Percentiles rank a stretch among this genome's conserved stretches.
Conservation (phyloP, 2,888 invertebrate genomes). For the Callimorpha dominula region DNA sequence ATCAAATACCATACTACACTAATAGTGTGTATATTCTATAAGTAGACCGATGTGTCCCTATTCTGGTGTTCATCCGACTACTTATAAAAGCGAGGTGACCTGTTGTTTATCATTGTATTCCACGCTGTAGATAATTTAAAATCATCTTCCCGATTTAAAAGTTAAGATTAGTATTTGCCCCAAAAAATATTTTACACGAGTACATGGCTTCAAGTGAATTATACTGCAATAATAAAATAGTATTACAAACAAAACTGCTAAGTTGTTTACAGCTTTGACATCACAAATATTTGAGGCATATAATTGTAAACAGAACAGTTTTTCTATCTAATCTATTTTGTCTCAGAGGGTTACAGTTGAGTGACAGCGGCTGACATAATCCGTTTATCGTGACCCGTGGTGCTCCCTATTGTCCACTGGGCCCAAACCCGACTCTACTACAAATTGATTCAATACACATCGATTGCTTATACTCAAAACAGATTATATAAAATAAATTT, state of each 20-base stretch:
- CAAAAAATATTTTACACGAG: not conserved
- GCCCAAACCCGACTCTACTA: conserved; percentile 42
- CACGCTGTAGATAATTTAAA: too few relatives aligned
- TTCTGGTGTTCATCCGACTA: too few relatives aligned
- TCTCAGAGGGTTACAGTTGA: conserved; percentile 39
- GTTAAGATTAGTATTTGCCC: too few relatives aligned
- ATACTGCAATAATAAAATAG: not conserved
- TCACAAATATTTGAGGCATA: conserved; percentile 9
- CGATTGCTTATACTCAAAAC: conserved; percentile 50
- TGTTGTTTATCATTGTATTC: too few relatives aligned
- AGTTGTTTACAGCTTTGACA: conserved; percentile 1
- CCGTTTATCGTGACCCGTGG: conserved; percentile 61
- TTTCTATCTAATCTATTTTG: conserved; percentile 46
- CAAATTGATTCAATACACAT: conserved; percentile 60
- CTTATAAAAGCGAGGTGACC: too few relatives aligned
- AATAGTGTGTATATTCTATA: too few relatives aligned
- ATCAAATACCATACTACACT: too few relatives aligned
- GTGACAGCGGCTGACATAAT: conserved; percentile 66
- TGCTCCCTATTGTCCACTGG: conserved; percentile 36
- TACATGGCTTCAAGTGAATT: not conserved
- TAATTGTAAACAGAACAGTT: conserved; percentile 38
- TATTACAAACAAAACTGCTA: not conserved
- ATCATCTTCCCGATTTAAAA: too few relatives aligned
- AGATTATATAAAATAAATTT: conserved; percentile 26
- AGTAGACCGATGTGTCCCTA: too few relatives aligned